These are phyloP conservation scores for Choristoneura rosaceana DNA, from an alignment of 2,888 invertebrate species.

Conservation along the genomic window DNA sequence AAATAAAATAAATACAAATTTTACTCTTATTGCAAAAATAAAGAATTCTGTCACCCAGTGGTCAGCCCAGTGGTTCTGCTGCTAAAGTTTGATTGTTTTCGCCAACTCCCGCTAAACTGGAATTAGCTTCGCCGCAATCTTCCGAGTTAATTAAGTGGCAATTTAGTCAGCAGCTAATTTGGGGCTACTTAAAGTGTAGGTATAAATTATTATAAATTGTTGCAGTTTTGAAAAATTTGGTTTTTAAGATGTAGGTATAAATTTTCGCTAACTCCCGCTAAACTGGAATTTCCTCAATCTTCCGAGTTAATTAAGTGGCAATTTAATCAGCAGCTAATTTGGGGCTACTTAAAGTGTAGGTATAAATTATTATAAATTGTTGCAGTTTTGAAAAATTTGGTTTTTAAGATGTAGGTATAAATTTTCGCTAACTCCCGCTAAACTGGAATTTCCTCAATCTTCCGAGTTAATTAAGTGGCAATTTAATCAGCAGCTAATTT, in stretches of 20 bases:
- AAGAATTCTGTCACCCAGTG: background rate
- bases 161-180: background rate
- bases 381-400: no score
- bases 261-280: conserved; percentile 10
- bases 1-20: no score
- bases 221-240: no score
- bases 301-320: background rate
- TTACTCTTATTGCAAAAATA: background rate
- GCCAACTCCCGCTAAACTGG: conserved; percentile 1
- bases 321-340: background rate
- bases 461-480: background rate
- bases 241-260: no score
- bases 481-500: background rate
- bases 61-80: background rate
- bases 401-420: no score
- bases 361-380: no score
- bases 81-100: conserved; percentile 15
- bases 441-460: background rate
- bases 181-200: background rate
- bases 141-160: background rate
- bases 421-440: conserved; percentile 10
- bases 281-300: background rate
- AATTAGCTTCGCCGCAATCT: background rate
- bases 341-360: background rate
- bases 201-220: no score